Evolutionary conservation across 2,888 invertebrate species (phyloP), one percentile per base, ranked within the genome.

Genomic region (Homarus gammarus): DNA sequence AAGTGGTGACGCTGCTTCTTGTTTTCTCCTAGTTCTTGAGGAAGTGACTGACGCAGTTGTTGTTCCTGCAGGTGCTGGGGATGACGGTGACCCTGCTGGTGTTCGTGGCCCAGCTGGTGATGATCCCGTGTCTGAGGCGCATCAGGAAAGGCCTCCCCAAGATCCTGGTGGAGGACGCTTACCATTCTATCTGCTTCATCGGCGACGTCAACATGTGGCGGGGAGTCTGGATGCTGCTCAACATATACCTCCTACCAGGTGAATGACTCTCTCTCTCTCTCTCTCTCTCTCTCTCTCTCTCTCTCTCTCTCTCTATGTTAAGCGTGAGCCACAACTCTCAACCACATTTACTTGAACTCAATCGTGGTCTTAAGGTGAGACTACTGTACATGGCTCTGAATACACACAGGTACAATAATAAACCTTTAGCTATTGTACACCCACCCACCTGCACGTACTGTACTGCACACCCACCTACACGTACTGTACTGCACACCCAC

Each of bases 81-180:
- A 97, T 97, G 94, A 94, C 95, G 18, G 94, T 97, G 64, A 97
- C 97, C 3, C 95, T 96, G 82, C 94, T 96, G 81, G 96, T 97
- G 38, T 97, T 97, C 93, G 94, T 95, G 0, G 94, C 97, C 31
- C 97, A 97, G 94, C 96, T 96, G 0, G 94, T 96, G 15, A 96
- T 97, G 94, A 95, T 96, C 92, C 84, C 78, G 8, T 96, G 96
- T 95, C 94, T 96, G 8, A 96, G 96, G 82, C 95, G 96, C 91
- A 95, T 96, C 83, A 94, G 96, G 2, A 95, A 95, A 91, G 97
- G 97, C 15, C 94, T 96, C 8, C 93, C 95, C 15, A 95, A 97
- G 90, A 94, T 97, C 38, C 93, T 96, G 56, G 95, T 96, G 0
- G 97, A 97, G 36, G 97, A 98, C 93, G 93, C 96, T 18, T 97